Conservation (phyloP, 2,113 vertebrate genomes). For the Anhinga anhinga region DNA sequence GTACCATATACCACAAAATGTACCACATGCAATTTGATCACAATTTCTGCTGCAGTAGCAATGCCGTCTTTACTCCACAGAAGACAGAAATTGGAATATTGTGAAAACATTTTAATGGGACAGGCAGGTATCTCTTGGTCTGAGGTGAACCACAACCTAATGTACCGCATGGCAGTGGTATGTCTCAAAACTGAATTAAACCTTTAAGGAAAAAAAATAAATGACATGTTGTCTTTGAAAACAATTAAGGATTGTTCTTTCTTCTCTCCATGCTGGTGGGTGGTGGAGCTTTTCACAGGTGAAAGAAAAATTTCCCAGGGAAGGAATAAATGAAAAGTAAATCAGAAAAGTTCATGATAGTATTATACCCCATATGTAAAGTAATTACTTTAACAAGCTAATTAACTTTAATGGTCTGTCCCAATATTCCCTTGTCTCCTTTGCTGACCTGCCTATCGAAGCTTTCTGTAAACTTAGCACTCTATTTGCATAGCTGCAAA, state of each 20-base stretch:
- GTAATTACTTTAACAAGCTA: conserved; percentile 42
- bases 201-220: background rate
- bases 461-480: background rate
- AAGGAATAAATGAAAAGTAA: conserved; percentile 24
- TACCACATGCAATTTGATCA: background rate
- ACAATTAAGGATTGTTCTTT: background rate
- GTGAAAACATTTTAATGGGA: background rate
- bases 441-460: conserved; percentile 30
- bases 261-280: background rate
- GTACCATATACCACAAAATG: background rate
- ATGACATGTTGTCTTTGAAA: background rate
- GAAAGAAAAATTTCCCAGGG: background rate
- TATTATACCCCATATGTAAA: conserved; percentile 17
- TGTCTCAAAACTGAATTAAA: background rate
- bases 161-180: background rate
- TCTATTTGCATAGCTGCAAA: background rate
- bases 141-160: background rate
- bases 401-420: conserved; percentile 42
- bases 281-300: background rate
- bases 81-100: background rate
- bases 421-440: background rate
- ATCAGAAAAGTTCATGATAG: conserved; percentile 13
- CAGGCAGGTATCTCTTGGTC: background rate
- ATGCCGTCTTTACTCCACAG: background rate
- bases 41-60: background rate